phyloP scores from a whole-genome alignment of 2,888 invertebrate genomes.

The Hirudinaria manillensis region DNA sequence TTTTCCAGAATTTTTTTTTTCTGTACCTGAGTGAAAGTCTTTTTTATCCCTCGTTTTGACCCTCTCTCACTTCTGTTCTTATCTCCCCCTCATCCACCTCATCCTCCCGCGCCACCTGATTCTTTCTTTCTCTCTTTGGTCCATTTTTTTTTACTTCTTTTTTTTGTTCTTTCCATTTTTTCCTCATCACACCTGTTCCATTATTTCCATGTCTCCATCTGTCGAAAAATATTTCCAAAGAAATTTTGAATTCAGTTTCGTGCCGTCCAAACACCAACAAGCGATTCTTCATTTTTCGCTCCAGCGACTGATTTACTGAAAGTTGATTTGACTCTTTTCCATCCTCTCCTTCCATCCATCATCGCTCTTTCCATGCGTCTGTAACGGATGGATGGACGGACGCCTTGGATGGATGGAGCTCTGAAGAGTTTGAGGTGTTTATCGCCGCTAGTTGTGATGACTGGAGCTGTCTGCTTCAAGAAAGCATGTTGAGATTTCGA shows the following conservation, averaged over 20 bases:
- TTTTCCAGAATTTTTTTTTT: background rate
- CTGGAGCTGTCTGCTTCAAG: too few species aligned
- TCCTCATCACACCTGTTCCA: background rate
- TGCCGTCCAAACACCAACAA: background rate
- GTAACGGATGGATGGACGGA: too few species aligned
- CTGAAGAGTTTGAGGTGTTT: too few species aligned
- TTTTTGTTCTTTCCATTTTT: background rate
- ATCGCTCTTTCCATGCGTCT: too few species aligned
- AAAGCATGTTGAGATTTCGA: too few species aligned
- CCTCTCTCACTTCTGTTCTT: background rate
- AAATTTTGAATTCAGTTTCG: too few species aligned
- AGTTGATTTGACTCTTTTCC: too few species aligned
- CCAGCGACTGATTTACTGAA: too few species aligned
- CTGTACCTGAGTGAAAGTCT: background rate
- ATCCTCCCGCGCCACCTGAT: conserved; percentile 9
- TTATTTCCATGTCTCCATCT: conserved; percentile 12
- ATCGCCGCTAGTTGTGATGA: too few species aligned
- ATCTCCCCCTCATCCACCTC: conserved; percentile 3
- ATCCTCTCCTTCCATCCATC: too few species aligned
- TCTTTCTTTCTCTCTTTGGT: conserved; percentile 29
- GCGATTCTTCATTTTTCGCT: conserved; percentile 10
- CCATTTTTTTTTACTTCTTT: conserved; percentile 10
- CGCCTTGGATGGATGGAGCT: too few species aligned
- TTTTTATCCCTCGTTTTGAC: background rate
- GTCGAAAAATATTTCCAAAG: too few species aligned